Conservation (phyloP, 2,113 vertebrate genomes). For the Otis tarda region DNA sequence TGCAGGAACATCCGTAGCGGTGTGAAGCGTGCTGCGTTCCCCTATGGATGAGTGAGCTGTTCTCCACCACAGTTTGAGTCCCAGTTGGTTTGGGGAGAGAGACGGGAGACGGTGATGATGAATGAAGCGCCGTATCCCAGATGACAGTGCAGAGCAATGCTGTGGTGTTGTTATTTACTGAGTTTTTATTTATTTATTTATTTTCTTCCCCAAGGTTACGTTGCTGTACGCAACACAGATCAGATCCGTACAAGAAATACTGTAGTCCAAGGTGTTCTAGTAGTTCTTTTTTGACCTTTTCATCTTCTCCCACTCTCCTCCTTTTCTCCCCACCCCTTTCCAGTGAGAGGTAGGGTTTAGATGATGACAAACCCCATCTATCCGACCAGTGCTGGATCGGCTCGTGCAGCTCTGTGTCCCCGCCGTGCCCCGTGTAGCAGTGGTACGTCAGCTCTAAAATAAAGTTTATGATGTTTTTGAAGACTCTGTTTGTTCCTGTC, state of each 20-base stretch:
- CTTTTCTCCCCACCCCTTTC: neutral
- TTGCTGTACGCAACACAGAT: neutral
- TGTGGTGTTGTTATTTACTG: slow-evolving; percentile 41
- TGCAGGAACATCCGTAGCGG: neutral
- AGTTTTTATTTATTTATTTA: neutral
- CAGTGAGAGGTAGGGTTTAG: neutral
- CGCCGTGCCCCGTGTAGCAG: neutral
- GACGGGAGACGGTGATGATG: slow-evolving; percentile 26
- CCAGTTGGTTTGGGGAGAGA: neutral
- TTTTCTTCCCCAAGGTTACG: neutral
- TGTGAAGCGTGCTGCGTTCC: slow-evolving; percentile 1
- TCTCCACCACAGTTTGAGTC: neutral
- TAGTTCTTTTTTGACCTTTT: neutral
- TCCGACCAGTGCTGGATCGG: slow-evolving; percentile 3
- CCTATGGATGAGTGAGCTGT: slow-evolving; percentile 45
- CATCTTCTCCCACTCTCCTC: neutral
- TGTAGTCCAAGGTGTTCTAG: neutral
- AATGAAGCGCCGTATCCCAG: slow-evolving; percentile 14
- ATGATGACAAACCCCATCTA: slow-evolving; percentile 35
- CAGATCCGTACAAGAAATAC: slow-evolving; percentile 22
- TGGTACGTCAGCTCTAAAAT: slow-evolving; percentile 36
- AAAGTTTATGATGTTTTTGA: slow-evolving; percentile 52
- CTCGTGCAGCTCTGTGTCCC: neutral
- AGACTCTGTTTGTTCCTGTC: slow-evolving; percentile 56
- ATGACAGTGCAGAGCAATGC: slow-evolving; percentile 15